Evolutionary conservation across 2,797 vertebrate species (phyloP).

Genomic region (Hoplostethus mediterraneus): DNA sequence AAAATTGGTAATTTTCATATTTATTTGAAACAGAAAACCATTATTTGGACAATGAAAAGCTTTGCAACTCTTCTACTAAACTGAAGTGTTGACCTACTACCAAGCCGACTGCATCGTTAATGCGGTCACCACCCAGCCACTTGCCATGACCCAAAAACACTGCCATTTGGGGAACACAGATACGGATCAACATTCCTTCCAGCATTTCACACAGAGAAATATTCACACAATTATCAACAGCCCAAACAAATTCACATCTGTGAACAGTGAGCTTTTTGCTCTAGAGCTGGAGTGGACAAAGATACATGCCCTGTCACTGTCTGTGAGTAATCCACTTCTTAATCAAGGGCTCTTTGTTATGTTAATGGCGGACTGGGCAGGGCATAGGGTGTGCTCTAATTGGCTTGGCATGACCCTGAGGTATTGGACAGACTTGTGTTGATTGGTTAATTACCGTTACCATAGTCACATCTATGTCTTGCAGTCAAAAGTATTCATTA

Average conservation of each 20-base stretch:
- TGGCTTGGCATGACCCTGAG: slow-evolving; percentile 43
- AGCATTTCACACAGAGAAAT: not conserved
- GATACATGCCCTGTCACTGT: not conserved
- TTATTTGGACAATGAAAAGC: not conserved
- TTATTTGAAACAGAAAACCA: not conserved
- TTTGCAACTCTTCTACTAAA: not conserved
- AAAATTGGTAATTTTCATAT: not conserved
- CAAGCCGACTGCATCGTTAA: not conserved
- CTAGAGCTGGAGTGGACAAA: not conserved
- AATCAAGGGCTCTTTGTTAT: slow-evolving; percentile 14
- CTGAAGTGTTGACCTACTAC: not conserved
- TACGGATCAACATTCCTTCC: not conserved
- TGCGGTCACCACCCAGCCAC: not conserved
- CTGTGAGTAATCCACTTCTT: not conserved
- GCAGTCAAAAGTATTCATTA: slow-evolving; percentile 38
- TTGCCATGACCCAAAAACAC: slow-evolving; percentile 2
- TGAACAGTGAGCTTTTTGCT: not conserved
- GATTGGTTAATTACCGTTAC: slow-evolving; percentile 38
- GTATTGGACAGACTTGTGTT: slow-evolving; percentile 33
- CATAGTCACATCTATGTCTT: not conserved
- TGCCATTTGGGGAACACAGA: not conserved
- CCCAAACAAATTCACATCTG: not conserved
- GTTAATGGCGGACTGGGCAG: slow-evolving; percentile 22
- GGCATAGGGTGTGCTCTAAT: slow-evolving; percentile 15
- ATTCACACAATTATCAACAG: not conserved